Conservation (phyloP, 2,113 vertebrate species). For the Sigmodon hispidus region DNA sequence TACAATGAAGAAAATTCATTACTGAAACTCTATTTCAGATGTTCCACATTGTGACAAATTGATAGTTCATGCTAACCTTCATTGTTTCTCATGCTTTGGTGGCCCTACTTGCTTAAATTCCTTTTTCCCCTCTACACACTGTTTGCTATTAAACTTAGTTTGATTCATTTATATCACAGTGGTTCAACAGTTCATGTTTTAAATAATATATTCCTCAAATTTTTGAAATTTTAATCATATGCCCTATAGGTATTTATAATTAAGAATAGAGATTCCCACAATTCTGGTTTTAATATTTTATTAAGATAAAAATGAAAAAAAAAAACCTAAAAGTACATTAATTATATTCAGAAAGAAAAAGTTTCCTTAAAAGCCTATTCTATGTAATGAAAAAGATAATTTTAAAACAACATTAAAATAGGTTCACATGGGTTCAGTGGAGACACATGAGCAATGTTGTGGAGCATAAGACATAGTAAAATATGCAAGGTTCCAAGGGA, state of each 20-base stretch:
- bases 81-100: not conserved
- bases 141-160: not conserved
- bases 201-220: not conserved
- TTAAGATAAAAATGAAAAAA: not conserved
- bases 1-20: not conserved
- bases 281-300: not conserved
- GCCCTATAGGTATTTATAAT: not conserved
- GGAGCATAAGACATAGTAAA: not conserved
- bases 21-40: too few species aligned
- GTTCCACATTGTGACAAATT: not conserved
- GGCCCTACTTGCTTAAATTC: rapidly evolving
- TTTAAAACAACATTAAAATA: not conserved
- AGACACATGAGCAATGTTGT: not conserved
- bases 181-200: not conserved
- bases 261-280: not conserved
- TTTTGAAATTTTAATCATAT: not conserved
- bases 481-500: not conserved
- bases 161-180: not conserved
- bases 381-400: not conserved
- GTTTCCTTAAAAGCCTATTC: not conserved
- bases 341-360: not conserved
- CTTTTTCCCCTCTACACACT: not conserved
- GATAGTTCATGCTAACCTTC: too few species aligned
- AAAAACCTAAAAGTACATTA: not conserved
- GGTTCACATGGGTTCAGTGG: not conserved